Evolutionary conservation across 92 coral and sea anemone genomes (phyloP), one percentile per base, ranked within the genome.

Genomic region (Ricordea florida): DNA sequence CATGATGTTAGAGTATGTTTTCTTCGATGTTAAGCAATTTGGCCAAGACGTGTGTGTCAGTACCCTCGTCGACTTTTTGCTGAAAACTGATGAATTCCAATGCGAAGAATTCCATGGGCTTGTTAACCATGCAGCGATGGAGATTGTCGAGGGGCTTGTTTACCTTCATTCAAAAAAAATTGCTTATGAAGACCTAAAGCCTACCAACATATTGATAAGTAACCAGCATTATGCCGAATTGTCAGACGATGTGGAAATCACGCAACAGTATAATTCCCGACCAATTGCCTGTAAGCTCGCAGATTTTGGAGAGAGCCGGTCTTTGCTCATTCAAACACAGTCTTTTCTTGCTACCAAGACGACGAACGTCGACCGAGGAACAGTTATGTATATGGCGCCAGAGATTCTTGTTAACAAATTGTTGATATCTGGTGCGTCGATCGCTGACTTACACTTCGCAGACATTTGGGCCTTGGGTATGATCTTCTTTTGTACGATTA

Each of bases 401-500:
- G 74, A 70, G 40, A 29, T 72, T 45, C 24, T 72, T 20, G 62
- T 62, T 7, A 36, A 52, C n/a, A 55, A 71, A 30, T 22, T 43
- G 48, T 36, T 18, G 40, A 22, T 49, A 70, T 14, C 68, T 24
- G 43, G 28, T 6, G 69, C 67, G 5, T 40, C 40, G 14, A 53
- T 81, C 36, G n/a, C 16, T 29, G 86, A 81, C 52, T 48, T 81
- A 21, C 10, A 71, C 17, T 51, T 32, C 11, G 67, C 74, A 16
- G 81, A 81, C 42, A 14, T 72, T 51, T 81, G 82, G 74, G 74
- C 81, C 45, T 62, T 69, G 42, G 81, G 81, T 20, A 71, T 72
- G 73, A 61, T 71, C 6, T 21, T 61, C 27, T 81, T 81, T 55
- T 29, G 23, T 3, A 24, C 72, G 58, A 20, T 71, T 14, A 81